Base-by-base conservation (phyloP, 2,113 vertebrate genomes). In the Nesospiza acunhae region DNA sequence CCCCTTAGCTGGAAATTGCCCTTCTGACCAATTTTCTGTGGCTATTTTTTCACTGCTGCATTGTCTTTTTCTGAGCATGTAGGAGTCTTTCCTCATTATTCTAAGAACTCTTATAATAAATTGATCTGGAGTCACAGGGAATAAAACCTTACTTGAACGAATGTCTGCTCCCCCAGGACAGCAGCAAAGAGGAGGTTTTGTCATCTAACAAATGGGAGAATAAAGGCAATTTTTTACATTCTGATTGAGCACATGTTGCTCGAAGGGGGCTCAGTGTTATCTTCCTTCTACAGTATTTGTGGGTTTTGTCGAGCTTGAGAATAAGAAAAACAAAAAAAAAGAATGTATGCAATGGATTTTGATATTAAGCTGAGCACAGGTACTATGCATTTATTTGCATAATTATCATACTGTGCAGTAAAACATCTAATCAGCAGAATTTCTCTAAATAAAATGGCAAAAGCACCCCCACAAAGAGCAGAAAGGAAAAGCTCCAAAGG, bases 1-100 rank as follows among this genome's bases (percentile, higher is more conserved):
- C 79, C 85, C 49, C 88, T 79, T 2, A 50, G 85, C 59, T 94
- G 90, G 63, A 95, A 94, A 82, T 53, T 85, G 85, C 75, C 82
- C 59, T 91, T 77, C 82, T 88, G 78, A 58, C 82, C 76, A 49
- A 58, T 87, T 35, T 73, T n/a, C 92, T 21, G 0, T 16, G 75
- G 50, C 62, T 66, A 10, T 33, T 85, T 95, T 85, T 82, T 42
- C 70, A 15, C 53, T 16, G 20, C 59, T 76, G 0, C 15, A 44
- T 69, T 90, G 62, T 60, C 59, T 79, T 56, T 78, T 72, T 47
- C 81, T 37, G 63, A 76, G 68, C 17, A 53, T 39, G 21, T 30
- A 21, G 66, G 79, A 91, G 72, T 31, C 62, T 59, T 47, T 55
- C 39, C 90, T 93, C 82, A 41, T 91, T 93, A 92, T 76, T 91